Evolutionary conservation across 2,888 invertebrate genomes (phyloP), one percentile per base, ranked within the genome.

Genomic region (Octodonta nipae): DNA sequence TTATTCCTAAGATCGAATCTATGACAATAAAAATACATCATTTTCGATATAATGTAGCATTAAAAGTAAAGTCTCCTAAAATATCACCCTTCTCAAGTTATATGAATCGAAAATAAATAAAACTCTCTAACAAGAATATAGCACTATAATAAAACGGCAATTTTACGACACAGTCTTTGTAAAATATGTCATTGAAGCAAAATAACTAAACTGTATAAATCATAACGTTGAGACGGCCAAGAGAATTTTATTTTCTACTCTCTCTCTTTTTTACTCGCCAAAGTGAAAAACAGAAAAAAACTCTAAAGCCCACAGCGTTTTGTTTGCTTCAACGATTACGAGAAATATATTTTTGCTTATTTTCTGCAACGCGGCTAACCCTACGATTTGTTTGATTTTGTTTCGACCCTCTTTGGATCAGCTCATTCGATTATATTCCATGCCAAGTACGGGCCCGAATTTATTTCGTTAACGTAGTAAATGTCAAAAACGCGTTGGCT

Each of bases 161-260:
- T 41, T 47, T 44, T 46, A 45, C 40, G 44, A 44, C 43, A 47
- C 44, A 43, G 43, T 42, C 37, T 40, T 43, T 42, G 36, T 43
- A 45, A 47, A 45, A 45, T 47, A 47, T 44, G 45, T 47, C 43
- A 47, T 47, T 45, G 47, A 39, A 36, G 41, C 37, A 40, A 44
- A 45, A 47, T 47, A 45, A 45, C 43, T 37, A 37, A 39, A 42
- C 37, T 43, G 36, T 33, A 47, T 47, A 47, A 47, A 47, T 47
- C 47, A 47, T 38, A 41, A 38, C 36, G 22, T n/a, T 11, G 22
- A 11, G 22, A 22, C 22, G 10, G 3, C 22, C 22, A 11, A n/a
- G 10, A n/a, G 3, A 3, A 10, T 11, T 11, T 11, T 4, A n/a
- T 22, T 4, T 22, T 11, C 38, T 27, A 42, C 41, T 43, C 40